These are phyloP conservation scores for Callipepla squamata DNA, from an alignment of 2,113 vertebrate species.

Conservation along the genomic window DNA sequence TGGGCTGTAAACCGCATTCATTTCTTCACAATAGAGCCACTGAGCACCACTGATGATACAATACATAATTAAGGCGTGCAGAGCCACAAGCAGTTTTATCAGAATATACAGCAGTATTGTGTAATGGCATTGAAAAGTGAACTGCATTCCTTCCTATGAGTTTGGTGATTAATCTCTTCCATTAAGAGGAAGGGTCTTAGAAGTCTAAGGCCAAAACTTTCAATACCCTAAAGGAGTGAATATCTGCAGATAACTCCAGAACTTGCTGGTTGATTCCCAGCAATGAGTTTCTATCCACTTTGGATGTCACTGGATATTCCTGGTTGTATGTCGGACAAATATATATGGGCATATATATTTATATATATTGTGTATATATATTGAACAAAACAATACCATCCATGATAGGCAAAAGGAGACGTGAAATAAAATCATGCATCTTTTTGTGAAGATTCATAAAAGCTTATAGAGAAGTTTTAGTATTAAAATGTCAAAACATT, in stretches of 20 bases:
- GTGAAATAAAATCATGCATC: background rate
- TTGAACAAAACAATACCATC: background rate
- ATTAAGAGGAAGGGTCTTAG: background rate
- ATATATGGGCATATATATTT: too few relatives aligned
- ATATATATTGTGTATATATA: too few relatives aligned
- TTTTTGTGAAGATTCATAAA: background rate
- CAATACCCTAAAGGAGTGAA: background rate
- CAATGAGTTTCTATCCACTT: background rate
- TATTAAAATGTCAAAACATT: background rate
- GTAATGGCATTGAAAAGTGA: background rate
- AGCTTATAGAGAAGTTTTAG: background rate
- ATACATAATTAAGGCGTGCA: background rate
- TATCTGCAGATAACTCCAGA: background rate
- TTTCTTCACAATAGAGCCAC: background rate
- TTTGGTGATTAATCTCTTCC: background rate
- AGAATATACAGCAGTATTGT: background rate
- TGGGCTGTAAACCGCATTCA: background rate
- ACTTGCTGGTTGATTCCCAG: background rate
- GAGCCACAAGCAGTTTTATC: background rate
- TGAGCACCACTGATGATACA: background rate
- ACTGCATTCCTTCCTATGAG: background rate
- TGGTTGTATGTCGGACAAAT: background rate
- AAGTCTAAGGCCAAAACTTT: background rate
- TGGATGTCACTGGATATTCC: background rate
- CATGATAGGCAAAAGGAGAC: background rate